A percentile compares a stretch with the other conserved stretches of the same genome.
phyloP scores from a whole-genome alignment of 2,113 vertebrate species.

The Pogonocichla stellata region DNA sequence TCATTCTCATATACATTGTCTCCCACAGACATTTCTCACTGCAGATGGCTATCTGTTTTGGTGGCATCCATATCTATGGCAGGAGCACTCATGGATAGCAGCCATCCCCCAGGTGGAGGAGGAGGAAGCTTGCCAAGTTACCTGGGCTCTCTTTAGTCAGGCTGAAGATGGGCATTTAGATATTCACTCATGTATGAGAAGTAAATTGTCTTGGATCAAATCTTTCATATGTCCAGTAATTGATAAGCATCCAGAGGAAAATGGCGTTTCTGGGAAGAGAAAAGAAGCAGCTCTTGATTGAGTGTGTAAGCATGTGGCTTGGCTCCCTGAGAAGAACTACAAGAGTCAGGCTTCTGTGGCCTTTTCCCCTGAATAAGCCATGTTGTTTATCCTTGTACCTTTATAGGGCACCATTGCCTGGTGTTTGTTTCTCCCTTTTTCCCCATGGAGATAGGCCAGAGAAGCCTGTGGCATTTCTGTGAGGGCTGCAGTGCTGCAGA shows the following conservation, averaged over 20 bases:
- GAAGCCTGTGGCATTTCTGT: background rate
- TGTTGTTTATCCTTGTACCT: background rate
- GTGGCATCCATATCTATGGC: background rate
- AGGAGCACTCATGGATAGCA: background rate
- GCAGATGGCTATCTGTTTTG: background rate
- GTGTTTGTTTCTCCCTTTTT: background rate
- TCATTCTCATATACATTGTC: background rate
- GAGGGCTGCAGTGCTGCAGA: background rate
- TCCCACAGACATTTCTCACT: background rate
- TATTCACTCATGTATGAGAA: background rate
- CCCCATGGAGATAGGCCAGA: background rate
- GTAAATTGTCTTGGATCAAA: background rate
- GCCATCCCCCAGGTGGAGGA: background rate
- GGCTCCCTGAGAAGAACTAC: background rate
- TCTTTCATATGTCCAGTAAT: background rate
- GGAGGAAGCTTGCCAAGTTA: background rate
- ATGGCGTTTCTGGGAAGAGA: background rate
- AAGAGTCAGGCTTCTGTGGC: background rate
- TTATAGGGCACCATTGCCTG: accelerated
- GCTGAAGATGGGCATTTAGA: background rate
- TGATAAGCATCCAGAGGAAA: background rate
- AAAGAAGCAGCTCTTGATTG: background rate
- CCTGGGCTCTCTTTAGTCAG: background rate
- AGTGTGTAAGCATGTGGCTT: background rate
- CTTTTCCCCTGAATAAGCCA: background rate